Conservation (phyloP, 2,113 vertebrate genomes). For the Psammodynastes pulverulentus region DNA sequence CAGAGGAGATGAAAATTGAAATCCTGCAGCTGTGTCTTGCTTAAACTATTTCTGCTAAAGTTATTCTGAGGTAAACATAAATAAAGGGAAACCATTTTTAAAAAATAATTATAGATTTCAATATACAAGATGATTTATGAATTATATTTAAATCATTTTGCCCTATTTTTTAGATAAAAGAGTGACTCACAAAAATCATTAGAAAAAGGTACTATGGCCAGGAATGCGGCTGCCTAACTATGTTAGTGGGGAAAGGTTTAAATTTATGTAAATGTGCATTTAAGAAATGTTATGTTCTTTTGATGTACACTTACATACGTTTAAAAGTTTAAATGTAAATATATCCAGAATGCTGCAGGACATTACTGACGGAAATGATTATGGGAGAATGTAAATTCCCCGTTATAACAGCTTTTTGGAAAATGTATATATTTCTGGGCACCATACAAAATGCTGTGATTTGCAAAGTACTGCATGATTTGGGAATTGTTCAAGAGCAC, state of each 20-base stretch:
- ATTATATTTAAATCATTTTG: neutral
- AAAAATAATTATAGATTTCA: conserved; percentile 45
- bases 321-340: neutral
- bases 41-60: conserved; percentile 9
- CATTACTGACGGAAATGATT: neutral
- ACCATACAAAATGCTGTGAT: neutral
- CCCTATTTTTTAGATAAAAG: neutral
- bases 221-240: neutral
- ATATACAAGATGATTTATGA: neutral
- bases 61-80: conserved; percentile 5
- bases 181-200: neutral
- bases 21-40: neutral
- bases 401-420: neutral
- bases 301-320: neutral
- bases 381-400: neutral
- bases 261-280: neutral
- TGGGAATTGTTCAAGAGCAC: neutral
- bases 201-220: neutral
- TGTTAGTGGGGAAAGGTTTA: neutral
- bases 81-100: neutral
- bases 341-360: neutral
- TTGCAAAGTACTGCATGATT: neutral
- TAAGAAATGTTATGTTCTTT: neutral
- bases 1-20: neutral
- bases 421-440: neutral